Base-by-base conservation (phyloP, 2,113 vertebrate species). In the Cebidichthys violaceus region DNA sequence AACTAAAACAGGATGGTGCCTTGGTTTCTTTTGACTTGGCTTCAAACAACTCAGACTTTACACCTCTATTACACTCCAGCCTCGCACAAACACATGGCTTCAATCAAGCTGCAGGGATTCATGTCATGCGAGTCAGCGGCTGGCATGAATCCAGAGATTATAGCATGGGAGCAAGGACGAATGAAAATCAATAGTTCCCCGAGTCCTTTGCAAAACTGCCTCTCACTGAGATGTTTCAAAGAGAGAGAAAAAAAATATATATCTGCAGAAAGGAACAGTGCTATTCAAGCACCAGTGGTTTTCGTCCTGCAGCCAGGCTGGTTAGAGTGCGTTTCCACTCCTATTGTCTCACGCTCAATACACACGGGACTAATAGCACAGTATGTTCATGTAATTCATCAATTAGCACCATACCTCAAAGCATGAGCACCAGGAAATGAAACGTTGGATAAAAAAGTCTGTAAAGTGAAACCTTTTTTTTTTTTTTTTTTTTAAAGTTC, bases 121-220 rank as follows among this genome's bases (percentile, higher is more conserved):
- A 35, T 79, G 77, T 79, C 61, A 66, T 72, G 59, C 24, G 35
- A 83, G 75, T 20, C 88, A 57, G 67, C 74, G 66, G 79, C 65
- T 84, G 77, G 74, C 75, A 85, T 86, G 75, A 83, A 86, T 78
- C 85, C 79, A 71, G 72, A 84, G 88, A 88, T 88, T 84, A 88
- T 57, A 78, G 79, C 62, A n/a, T 45, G n/a, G 70, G 69, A 83
- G 35, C 62, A 75, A 73, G 85, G 77, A 82, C 70, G 20, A 79
- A 81, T 78, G 52, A 81, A 89, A 91, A 90, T 91, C 88, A 83
- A 91, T 91, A 88, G 72, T 73, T 82, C 70, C 50, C 69, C 0
- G 78, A 77, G 70, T 79, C 80, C 72, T 78, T 55, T 35, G 50
- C 60, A 75, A 84, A 85, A 77, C 33, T 73, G 50, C 35, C 29